These are phyloP conservation scores for Anoura caudifer DNA, from an alignment of 2,113 vertebrate species.

Conservation along the genomic window DNA sequence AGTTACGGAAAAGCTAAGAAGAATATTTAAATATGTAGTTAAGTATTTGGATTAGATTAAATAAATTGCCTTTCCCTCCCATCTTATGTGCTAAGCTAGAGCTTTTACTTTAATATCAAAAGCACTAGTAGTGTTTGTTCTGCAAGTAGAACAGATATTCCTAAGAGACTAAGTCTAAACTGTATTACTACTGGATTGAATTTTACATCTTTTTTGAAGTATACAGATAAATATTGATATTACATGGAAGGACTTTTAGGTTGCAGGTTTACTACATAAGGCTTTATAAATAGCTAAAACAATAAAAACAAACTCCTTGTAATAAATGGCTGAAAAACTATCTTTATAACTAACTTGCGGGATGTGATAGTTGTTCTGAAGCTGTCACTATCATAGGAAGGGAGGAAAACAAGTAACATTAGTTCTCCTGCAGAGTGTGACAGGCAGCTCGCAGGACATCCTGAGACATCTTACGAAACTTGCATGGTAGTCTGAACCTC, in stretches of 20 bases:
- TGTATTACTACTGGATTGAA: neutral
- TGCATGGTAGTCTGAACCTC: neutral
- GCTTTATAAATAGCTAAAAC: neutral
- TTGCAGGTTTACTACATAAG: neutral
- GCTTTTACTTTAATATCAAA: neutral
- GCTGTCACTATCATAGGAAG: neutral
- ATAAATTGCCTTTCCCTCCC: neutral
- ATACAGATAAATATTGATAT: neutral
- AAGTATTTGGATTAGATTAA: constrained; percentile 31
- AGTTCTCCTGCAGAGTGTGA: neutral
- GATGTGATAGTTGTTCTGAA: neutral
- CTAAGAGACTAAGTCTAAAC: neutral
- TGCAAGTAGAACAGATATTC: neutral
- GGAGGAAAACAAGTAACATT: neutral
- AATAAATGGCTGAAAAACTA: neutral
- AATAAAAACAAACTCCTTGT: neutral
- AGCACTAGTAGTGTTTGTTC: constrained; percentile 3
- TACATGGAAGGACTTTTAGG: neutral
- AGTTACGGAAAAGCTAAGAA: neutral
- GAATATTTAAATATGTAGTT: neutral
- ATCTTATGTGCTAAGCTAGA: neutral
- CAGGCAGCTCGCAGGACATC: neutral
- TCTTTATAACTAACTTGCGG: neutral
- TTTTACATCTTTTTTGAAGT: neutral
- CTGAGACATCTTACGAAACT: neutral